Conservation (phyloP, 2,888 invertebrate genomes). For the Rhaphigaster nebulosa region DNA sequence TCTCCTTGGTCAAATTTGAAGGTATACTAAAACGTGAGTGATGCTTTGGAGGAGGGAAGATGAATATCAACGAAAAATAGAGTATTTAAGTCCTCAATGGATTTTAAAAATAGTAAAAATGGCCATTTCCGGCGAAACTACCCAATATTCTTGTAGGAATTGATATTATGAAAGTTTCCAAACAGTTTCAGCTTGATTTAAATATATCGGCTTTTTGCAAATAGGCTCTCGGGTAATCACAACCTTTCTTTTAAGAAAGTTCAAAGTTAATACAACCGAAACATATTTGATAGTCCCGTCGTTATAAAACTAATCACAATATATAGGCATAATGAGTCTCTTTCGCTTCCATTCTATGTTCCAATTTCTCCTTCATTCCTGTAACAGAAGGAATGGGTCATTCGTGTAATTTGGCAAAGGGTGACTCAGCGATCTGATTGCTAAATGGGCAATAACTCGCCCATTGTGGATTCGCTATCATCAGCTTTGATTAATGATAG, state of each 20-base stretch:
- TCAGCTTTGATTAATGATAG: constrained; percentile 26
- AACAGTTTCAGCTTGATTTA: too few species aligned
- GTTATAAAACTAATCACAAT: neutral
- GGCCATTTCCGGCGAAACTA: neutral
- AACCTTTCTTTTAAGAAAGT: too few species aligned
- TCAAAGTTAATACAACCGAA: neutral
- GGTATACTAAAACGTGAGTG: too few species aligned
- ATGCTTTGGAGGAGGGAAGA: too few species aligned
- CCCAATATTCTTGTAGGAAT: neutral
- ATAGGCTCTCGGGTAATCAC: too few species aligned
- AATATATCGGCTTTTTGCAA: too few species aligned
- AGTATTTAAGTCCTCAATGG: too few species aligned
- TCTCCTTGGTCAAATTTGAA: too few species aligned
- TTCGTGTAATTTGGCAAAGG: neutral
- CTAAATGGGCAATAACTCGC: neutral
- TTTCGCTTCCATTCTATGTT: neutral
- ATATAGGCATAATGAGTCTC: neutral
- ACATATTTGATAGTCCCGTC: neutral
- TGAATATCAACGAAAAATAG: too few species aligned
- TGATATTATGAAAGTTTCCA: neutral
- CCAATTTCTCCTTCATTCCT: neutral
- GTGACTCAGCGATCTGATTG: constrained; percentile 10
- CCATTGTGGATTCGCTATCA: constrained; percentile 17
- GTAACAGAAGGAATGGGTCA: neutral
- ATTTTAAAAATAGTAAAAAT: too few species aligned